Percentiles rank a stretch among this genome's conserved stretches.
These are phyloP conservation scores for Danio aesculapii DNA, from an alignment of 2,797 vertebrate species.

Conservation along the genomic window DNA sequence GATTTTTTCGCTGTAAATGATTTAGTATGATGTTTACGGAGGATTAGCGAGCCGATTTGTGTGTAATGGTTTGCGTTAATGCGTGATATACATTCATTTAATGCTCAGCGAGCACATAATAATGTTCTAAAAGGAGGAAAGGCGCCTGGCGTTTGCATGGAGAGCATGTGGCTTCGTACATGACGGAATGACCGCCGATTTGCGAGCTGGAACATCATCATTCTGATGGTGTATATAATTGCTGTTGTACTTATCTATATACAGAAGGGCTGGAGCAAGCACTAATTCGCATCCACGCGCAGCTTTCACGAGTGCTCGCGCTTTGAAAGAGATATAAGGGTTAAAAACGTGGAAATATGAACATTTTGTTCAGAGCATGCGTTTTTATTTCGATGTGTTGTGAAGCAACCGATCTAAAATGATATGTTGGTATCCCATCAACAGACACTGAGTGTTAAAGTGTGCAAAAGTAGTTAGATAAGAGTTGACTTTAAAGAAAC, in stretches of 20 bases:
- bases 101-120: conserved; percentile 4
- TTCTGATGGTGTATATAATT: not conserved
- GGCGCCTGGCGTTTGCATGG: conserved; percentile 34
- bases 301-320: not conserved
- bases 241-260: not conserved
- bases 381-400: not conserved
- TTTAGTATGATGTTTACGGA: not conserved
- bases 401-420: conserved; percentile 9
- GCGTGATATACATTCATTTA: conserved; percentile 10
- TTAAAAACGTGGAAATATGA: not conserved
- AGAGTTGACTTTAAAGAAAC: not conserved
- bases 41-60: not conserved
- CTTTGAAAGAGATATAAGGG: not conserved
- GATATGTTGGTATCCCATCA: not conserved
- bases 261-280: not conserved
- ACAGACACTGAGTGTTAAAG: not conserved
- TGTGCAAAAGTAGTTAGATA: not conserved
- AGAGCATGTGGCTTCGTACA: conserved; percentile 64
- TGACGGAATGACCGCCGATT: conserved; percentile 48
- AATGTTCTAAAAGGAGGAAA: not conserved
- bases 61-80: conserved; percentile 34
- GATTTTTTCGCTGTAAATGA: conserved; percentile 42
- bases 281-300: not conserved
- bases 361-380: not conserved
- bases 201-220: conserved; percentile 59